phyloP scores from a whole-genome alignment of 1,140 invertebrate genomes.

The Theocolax elegans region DNA sequence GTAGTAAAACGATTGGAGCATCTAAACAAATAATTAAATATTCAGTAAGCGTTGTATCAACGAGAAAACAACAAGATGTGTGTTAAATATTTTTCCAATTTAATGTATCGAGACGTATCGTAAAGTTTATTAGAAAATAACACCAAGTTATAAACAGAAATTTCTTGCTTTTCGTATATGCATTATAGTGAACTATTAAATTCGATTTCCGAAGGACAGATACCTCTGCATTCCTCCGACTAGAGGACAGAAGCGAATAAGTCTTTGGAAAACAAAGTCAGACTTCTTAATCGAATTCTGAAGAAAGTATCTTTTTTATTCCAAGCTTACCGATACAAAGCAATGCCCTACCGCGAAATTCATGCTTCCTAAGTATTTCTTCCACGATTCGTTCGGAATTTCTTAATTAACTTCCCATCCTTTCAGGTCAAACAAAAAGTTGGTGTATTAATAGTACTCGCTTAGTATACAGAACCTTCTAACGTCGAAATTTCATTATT shows the following conservation, averaged over 20 bases:
- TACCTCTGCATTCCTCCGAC: no score
- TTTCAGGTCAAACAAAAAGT: no score
- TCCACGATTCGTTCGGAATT: neutral
- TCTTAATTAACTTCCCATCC: neutral
- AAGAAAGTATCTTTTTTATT: neutral
- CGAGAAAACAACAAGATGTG: slow-evolving; percentile 32
- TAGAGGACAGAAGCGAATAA: no score
- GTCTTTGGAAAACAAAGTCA: neutral
- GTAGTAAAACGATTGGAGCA: slow-evolving; percentile 84
- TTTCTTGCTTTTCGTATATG: neutral
- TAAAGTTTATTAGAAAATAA: no score
- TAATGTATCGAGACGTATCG: no score
- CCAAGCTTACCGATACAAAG: neutral
- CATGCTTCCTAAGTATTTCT: neutral
- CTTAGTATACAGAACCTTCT: no score
- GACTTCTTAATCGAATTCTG: neutral
- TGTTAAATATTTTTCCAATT: no score
- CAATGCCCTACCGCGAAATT: neutral
- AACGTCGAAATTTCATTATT: no score
- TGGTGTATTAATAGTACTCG: no score
- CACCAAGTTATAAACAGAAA: no score
- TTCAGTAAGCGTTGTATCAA: no score
- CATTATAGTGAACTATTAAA: neutral
- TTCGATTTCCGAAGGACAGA: no score
- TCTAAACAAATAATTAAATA: slow-evolving; percentile 81